Evolutionary conservation across 1,140 invertebrate genomes (phyloP), one percentile per base, ranked within the genome.

Genomic region (Octopus bimaculoides): DNA sequence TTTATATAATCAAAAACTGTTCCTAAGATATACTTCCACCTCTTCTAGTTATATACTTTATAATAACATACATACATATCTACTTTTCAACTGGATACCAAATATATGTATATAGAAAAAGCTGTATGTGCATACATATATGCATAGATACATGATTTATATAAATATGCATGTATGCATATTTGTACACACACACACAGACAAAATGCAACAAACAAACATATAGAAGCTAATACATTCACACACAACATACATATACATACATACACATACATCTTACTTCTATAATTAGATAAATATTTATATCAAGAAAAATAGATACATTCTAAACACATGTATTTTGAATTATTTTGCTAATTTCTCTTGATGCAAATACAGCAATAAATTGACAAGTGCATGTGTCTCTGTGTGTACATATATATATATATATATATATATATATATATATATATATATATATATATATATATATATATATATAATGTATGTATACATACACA

Each of bases 371-470:
- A 69, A n/a, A 69, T 17, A 69, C 26, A 20, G 5, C 17, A n/a
- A 69, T 17, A 69, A n/a, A 69, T 17, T 10, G 17, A 12, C 26
- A 20, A n/a, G 66, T 69, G 66, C 26, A 12, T 69, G 6, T 69
- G 14, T 69, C 17, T 69, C 17, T 69, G 66, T 69, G 66, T 69
- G 66, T 69, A 61, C 17, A 61, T 61, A 61, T 61, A 61, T 61
- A 17, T 61, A 61, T 61, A 61, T 61, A 17, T 61, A 61, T 61
- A 61, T 61, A 61, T 61, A 61, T 61, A 61, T 61, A 61, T 61
- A 61, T 61, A 61, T 61, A 61, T 61, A 61, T 61, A 61, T 61
- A 61, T 61, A 61, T 61, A 61, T 61, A 61, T 61, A 61, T 61
- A 61, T 61, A 61, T 61, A 61, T 61, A 3, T 61, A 17, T 61